Percentiles rank a stretch among this genome's conserved stretches.
Evolutionary conservation across 2,888 invertebrate genomes (phyloP).

Genomic region (Drosophila greeni): DNA sequence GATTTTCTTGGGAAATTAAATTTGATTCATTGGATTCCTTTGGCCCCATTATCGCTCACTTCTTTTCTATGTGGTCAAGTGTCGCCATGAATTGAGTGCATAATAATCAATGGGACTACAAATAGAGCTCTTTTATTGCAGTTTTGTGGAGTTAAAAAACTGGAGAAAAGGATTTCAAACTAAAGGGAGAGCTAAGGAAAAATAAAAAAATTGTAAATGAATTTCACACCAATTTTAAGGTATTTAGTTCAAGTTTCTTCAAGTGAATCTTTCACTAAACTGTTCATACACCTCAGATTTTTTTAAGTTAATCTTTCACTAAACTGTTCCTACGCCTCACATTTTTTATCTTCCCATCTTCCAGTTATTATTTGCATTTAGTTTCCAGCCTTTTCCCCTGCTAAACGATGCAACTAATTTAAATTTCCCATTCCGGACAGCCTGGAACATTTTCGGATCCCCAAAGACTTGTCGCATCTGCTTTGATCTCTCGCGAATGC

Average conservation of each 20-base stretch:
- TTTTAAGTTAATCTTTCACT: background rate
- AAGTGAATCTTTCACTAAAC: background rate
- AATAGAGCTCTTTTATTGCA: background rate
- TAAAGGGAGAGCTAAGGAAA: background rate
- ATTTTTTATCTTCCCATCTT: background rate
- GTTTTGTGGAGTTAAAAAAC: background rate
- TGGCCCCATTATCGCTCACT: conserved; percentile 14
- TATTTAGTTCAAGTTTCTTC: background rate
- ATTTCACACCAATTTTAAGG: background rate
- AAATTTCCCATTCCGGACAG: conserved; percentile 16
- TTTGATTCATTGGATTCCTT: conserved; percentile 34
- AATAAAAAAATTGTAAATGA: no score
- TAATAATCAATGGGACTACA: conserved; percentile 1
- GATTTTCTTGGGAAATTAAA: conserved; percentile 44
- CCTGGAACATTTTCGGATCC: conserved; percentile 15
- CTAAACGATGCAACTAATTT: conserved; percentile 28
- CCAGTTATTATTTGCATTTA: conserved; percentile 1
- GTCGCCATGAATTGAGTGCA: conserved; percentile 3
- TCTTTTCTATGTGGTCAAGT: conserved; percentile 15
- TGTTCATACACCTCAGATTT: no score
- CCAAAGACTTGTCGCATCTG: conserved; percentile 30
- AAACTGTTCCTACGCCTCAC: background rate
- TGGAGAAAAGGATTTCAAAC: background rate
- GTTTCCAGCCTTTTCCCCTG: background rate
- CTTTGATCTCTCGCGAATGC: conserved; percentile 42